phyloP scores from a whole-genome alignment of 1,140 invertebrate genomes.

The Pararge aegeria region DNA sequence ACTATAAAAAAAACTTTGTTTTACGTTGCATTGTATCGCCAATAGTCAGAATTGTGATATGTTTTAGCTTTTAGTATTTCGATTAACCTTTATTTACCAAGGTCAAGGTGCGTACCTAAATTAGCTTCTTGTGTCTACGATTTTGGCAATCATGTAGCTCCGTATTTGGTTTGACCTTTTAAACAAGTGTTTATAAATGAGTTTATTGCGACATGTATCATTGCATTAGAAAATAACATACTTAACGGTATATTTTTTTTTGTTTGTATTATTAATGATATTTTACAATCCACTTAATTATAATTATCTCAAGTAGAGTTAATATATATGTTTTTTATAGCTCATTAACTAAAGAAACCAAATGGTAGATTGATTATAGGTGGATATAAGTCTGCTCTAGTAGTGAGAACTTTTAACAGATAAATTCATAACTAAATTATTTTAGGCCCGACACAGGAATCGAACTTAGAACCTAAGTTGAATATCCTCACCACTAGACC shows the following conservation, averaged over 20 bases:
- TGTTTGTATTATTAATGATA: not conserved
- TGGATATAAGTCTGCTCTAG: too few species aligned
- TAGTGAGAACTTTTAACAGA: too few species aligned
- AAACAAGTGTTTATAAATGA: slow-evolving; percentile 29
- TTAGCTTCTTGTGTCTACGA: slow-evolving; percentile 19
- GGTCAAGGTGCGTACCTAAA: slow-evolving; percentile 13
- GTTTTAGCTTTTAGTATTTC: slow-evolving; percentile 3
- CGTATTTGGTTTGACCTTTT: slow-evolving; percentile 50
- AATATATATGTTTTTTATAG: not conserved
- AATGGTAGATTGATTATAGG: too few species aligned
- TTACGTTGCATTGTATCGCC: too few species aligned
- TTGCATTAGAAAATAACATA: not conserved
- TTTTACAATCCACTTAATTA: not conserved
- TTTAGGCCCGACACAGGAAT: too few species aligned
- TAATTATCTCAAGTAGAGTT: too few species aligned
- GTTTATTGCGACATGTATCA: slow-evolving; percentile 14
- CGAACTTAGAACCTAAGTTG: too few species aligned
- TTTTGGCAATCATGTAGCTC: slow-evolving; percentile 46
- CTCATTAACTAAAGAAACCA: too few species aligned
- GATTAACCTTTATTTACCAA: slow-evolving; percentile 4
- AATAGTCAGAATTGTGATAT: too few species aligned
- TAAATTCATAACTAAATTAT: too few species aligned
- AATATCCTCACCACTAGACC: too few species aligned
- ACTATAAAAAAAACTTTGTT: too few species aligned
- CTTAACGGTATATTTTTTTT: not conserved